These are phyloP conservation scores for Limnodromus scolopaceus DNA, from an alignment of 2,797 vertebrate species.

Conservation along the genomic window DNA sequence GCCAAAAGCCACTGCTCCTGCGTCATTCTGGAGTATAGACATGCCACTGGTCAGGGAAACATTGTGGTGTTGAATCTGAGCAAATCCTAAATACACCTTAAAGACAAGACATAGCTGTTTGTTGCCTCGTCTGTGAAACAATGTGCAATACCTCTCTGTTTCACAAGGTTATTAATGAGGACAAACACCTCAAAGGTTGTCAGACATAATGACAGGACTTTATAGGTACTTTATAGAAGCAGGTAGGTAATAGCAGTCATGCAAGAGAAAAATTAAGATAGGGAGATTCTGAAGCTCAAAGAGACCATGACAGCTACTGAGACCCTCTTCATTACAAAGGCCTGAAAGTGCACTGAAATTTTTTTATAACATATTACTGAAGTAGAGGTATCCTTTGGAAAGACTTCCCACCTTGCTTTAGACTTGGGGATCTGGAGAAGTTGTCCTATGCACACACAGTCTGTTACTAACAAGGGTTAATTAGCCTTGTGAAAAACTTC, in stretches of 20 bases:
- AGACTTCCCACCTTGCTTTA: background rate
- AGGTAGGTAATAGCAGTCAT: background rate
- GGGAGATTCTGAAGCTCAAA: background rate
- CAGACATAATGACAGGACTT: background rate
- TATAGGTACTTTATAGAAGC: background rate
- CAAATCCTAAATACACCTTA: background rate
- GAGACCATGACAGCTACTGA: background rate
- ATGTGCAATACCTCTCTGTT: background rate
- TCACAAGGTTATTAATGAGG: background rate
- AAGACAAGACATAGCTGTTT: background rate
- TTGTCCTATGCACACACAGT: background rate
- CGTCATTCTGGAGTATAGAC: fast-evolving
- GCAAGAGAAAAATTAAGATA: background rate
- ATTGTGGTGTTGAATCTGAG: background rate
- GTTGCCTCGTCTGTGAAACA: background rate
- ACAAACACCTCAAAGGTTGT: background rate
- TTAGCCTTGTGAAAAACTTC: background rate
- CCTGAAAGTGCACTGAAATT: background rate
- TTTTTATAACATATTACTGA: background rate
- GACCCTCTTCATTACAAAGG: background rate
- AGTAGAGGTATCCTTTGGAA: background rate
- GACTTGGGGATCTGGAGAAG: background rate
- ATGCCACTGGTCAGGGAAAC: background rate
- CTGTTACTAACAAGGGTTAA: slow-evolving; percentile 28
- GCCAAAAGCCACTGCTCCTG: background rate